A percentile compares a stretch with the other conserved stretches of the same genome.
Evolutionary conservation across 2,113 vertebrate species (phyloP).

Genomic region (Copsychus sechellarum): DNA sequence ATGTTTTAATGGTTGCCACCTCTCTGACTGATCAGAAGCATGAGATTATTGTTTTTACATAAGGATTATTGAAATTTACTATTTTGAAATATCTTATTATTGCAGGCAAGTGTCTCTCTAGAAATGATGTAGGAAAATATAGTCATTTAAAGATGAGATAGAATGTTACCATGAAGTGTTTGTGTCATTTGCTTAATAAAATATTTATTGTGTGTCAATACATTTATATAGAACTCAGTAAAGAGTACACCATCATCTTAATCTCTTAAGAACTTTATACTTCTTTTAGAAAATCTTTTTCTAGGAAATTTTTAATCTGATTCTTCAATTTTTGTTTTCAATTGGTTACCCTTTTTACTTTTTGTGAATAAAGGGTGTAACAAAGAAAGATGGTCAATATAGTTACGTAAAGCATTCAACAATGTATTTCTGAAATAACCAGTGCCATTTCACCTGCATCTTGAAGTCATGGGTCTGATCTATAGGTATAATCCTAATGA

Average conservation of each 20-base stretch:
- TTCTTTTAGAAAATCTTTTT: not conserved
- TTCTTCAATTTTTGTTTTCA: constrained; percentile 20
- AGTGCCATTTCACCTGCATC: not conserved
- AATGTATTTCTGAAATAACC: constrained; percentile 20
- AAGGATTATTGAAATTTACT: constrained; percentile 52
- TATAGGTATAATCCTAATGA: not conserved
- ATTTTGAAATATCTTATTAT: constrained; percentile 53
- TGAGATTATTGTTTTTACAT: constrained; percentile 44
- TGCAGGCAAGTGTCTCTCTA: constrained; percentile 4
- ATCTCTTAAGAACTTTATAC: not conserved
- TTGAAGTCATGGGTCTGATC: not conserved
- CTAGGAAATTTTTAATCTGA: not conserved
- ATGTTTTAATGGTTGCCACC: constrained; percentile 63
- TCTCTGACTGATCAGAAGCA: constrained; percentile 70
- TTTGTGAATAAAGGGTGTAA: not conserved
- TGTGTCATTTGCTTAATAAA: not conserved
- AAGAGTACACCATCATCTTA: not conserved
- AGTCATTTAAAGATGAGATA: not conserved
- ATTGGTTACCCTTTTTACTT: not conserved
- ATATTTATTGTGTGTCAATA: not conserved
- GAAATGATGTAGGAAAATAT: not conserved
- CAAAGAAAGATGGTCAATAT: not conserved
- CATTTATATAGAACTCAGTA: not conserved
- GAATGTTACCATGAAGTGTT: not conserved
- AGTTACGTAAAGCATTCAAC: not conserved